Evolutionary conservation across 2,113 vertebrate species (phyloP), one percentile per base, ranked within the genome.

Genomic region (Orycteropus afer): DNA sequence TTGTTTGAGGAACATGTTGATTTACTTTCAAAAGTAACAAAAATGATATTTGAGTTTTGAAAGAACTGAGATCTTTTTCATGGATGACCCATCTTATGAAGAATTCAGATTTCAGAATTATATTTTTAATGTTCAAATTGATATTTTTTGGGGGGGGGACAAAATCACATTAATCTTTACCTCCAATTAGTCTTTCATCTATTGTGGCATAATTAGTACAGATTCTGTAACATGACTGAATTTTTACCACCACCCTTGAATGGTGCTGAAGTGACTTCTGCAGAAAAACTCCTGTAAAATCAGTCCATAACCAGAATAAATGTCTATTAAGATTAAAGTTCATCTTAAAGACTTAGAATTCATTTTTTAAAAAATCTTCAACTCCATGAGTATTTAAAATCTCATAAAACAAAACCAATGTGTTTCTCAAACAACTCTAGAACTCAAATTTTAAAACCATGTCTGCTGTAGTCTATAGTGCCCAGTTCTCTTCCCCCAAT

Each of bases 351-450:
- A 73, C 63, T 93, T 89, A 84, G n/a, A 88, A 87, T 87, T 95
- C 47, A 20, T 29, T 59, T 55, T 79, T 59, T 74, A 59, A 53
- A 53, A 53, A 29, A 67, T 67, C 92, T 90, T 93, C 76, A 73
- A 65, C 18, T 47, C 25, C 20, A 65, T 89, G 76, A 79, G 59
- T 34, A 95, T 32, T 57, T 86, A 93, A 92, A 90, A 90, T 83
- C 13, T 87, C 57, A 40, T 51, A 47, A 91, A 93, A 63, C 55
- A 91, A 94, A 94, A 91, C 34, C 34, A 86, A 95, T 12, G 11
- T 95, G 61, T 90, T 97, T 94, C 79, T 93, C 88, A 91, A 96
- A 94, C 76, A 95, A 78, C 59, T 95, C 94, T 37, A 65, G 45
- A 95, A 49, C 32, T 90, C 91, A 95, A 65, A 94, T 87, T 95